Base-by-base conservation (phyloP, 2,797 vertebrate species). In the Phalloptychus januarius region DNA sequence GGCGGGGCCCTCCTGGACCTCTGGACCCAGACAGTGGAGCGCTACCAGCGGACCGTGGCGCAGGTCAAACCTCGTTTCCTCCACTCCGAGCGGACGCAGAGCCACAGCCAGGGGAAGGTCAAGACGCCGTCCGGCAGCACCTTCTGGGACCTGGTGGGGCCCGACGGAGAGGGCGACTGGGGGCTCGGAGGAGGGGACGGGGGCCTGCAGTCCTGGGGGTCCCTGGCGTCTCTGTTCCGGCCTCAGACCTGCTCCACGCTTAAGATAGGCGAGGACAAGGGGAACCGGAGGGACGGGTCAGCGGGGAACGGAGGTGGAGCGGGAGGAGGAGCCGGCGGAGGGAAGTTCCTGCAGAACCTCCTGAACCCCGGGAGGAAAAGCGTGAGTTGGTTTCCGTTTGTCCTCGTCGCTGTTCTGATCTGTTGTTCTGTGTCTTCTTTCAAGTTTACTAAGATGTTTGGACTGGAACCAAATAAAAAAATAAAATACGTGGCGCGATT, bases 121-220 rank as follows among this genome's bases (percentile, higher is more conserved):
- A 91, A 95, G 83, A 95, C 94, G 0, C 94, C 96, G 0, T 93
- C 94, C 3, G 93, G 96, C 79, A 95, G 95, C 88, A 94, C 93
- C 79, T 82, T 94, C 78, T 95, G 95, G 92, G 95, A 96, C 83
- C 85, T 94, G 77, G 87, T 94, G 90, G 95, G 94, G 4, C 85
- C 93, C 0, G 95, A 95, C 63, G 93, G 91, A 3, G 93, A 95
- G 38, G 89, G 89, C 2, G 95, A 95, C 77, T 93, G 94, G 94
- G 94, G 89, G 3, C 46, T 90, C n/a, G 93, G 84, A 2, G 94
- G 89, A 36, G 87, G 90, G 0, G 95, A 94, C 0, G 94, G 90
- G 0, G 96, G 91, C 2, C 69, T 97, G 72, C 95, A 96, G 92
- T 95, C 96, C 16, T 97, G 96, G 97, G 96, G 96, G 13, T 97